phyloP scores from a whole-genome alignment of 2,113 vertebrate genomes.

The Callopanchax toddi region DNA sequence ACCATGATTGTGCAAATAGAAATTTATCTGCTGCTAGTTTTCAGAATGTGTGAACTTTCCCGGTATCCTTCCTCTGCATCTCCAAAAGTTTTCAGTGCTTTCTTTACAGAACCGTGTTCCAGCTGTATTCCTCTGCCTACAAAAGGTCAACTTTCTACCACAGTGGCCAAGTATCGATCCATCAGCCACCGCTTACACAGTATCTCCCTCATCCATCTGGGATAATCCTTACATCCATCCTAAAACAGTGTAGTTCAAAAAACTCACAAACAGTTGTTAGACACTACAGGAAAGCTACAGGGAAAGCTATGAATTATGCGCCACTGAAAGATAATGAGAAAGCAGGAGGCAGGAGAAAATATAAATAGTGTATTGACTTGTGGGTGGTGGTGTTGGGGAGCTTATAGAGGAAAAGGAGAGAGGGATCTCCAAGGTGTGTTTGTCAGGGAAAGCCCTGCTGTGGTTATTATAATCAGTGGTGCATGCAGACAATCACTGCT shows the following conservation, averaged over 20 bases:
- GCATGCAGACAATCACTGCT: slow-evolving; percentile 30
- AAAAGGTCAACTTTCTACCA: slow-evolving; percentile 25
- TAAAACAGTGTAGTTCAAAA: slow-evolving; percentile 41
- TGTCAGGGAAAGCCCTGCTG: slow-evolving; percentile 49
- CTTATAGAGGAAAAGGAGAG: slow-evolving; percentile 8
- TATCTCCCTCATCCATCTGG: slow-evolving; percentile 49
- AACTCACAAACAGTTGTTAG: slow-evolving; percentile 20
- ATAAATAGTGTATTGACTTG: slow-evolving; percentile 40
- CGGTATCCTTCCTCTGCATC: slow-evolving; percentile 18
- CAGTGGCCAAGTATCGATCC: slow-evolving; percentile 56
- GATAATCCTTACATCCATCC: slow-evolving; percentile 60
- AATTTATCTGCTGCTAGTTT: neutral
- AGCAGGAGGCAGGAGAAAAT: slow-evolving; percentile 46
- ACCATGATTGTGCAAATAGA: neutral
- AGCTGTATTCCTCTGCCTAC: slow-evolving; percentile 25
- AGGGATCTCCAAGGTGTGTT: slow-evolving; percentile 36
- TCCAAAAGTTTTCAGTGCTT: slow-evolving; percentile 10
- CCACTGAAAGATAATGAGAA: slow-evolving; percentile 60
- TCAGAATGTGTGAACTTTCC: slow-evolving; percentile 9
- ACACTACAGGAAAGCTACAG: slow-evolving; percentile 6
- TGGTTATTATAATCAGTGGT: slow-evolving; percentile 47
- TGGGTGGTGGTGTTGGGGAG: slow-evolving; percentile 20
- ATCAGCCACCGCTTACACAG: slow-evolving; percentile 29
- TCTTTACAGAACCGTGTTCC: slow-evolving; percentile 31
- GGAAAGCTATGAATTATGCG: slow-evolving; percentile 32